Base-by-base conservation (phyloP, 2,888 invertebrate species). In the Lymantria dispar region DNA sequence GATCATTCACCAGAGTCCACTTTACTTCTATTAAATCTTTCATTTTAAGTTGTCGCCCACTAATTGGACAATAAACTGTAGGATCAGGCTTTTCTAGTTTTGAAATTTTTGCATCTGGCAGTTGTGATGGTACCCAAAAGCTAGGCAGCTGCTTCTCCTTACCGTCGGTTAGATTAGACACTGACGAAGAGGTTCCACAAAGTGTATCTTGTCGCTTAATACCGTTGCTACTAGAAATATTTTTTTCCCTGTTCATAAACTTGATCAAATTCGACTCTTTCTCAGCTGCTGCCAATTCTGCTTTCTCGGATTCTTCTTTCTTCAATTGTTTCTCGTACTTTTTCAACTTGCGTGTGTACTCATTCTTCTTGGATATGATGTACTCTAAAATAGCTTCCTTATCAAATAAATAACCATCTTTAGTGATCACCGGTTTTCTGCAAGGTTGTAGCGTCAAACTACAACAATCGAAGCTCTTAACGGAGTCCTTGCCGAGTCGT, bases 381-480 rank as follows among this genome's bases (percentile, higher is more conserved):
- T 99, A 99, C 76, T 98, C 96, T 2, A 99, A 86, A 68, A 99
- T 97, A 1, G 98, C 96, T 92, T 99, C 98, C 76, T 99, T 98
- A 77, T 99, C 99, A 80, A 97, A 99, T 10, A 99, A 91, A 79
- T 95, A 97, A 0, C 99, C 99, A 75, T 99, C 97, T 80, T 88
- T 90, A 1, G 87, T 91, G 37, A 99, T 92, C 0, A 99, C 97
- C 30, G 99, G 98, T 83, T 97, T 95, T 70, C 96, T 94, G 78
- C 99, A 99, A 0, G 99, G 99, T 77, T 99, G 99, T 53, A 99
- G 89, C 0, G 98, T 98, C 49, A 99, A 85, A 56, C 97, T 98
- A 82, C 99, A 99, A 78, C 98, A 98, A 84, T 99, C 99, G 81
- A 99, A 99, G 76, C 96, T 97, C 55, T 91, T 91, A 3, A 98